Base-by-base conservation (phyloP, 2,113 vertebrate species). In the Myrmophylax atrothorax region DNA sequence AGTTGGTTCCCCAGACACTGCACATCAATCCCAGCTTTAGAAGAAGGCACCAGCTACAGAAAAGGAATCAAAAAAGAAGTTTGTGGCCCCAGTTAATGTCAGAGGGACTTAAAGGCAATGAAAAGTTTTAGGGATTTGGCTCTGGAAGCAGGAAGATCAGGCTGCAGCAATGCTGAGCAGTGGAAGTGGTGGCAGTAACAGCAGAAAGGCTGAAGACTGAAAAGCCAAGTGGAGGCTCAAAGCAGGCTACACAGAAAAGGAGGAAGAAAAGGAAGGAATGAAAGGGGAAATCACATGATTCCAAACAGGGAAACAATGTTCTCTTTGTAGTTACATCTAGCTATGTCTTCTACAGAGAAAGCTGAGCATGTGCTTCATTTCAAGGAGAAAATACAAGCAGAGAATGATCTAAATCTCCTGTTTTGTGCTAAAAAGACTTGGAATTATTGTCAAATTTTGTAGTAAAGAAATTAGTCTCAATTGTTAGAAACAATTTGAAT, bases 281-380 rank as follows among this genome's bases (percentile, higher is more conserved):
- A 94, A 95, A 96, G 90, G 92, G 40, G 35, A 84, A 95, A 84
- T 84, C 95, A 97, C 9, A 18, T 97, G 94, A 94, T 94, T 52
- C 77, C 53, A 58, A 90, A 69, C 55, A 89, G 47, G 73, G 52
- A 90, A 89, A 93, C 93, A 94, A 82, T 87, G 80, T 33, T 46
- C 38, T 84, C 86, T 94, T 94, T 96, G 78, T 96, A 31, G 40
- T 40, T 79, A 26, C 7, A 50, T 84, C 18, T 17, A 86, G 74
- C 91, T 52, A 25, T 96, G 87, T 66, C 69, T 96, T 86, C 78
- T 68, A 16, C 35, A 69, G 83, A 37, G 81, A 66, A 84, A 62
- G 28, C 67, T 58, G 55, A 88, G 70, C 11, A 18, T 93, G 37
- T 70, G 47, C 42, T 85, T 91, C 52, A 26, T 69, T 69, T 89